Base-by-base conservation (phyloP, 2,113 vertebrate species). In the Coptodon rendalli region DNA sequence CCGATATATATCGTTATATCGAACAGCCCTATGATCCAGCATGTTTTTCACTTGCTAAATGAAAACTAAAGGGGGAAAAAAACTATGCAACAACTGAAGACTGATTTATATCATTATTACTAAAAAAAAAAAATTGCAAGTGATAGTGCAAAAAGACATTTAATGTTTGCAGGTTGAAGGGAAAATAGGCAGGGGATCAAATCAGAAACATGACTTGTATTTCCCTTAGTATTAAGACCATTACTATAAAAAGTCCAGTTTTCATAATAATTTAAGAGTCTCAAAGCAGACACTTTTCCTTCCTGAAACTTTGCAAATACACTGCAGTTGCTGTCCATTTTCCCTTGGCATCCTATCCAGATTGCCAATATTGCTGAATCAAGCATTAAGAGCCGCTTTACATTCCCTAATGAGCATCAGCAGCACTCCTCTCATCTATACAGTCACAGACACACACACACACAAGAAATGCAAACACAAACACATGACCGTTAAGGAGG, bases 321-420 rank as follows among this genome's bases (percentile, higher is more conserved):
- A 82, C 61, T 66, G 52, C 61, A 29, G 68, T 45, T 80, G 66
- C 40, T 52, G 79, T 85, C 86, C 29, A 81, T 56, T 83, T 82
- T 90, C 14, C 34, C 82, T 45, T 81, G 85, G 87, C 85, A 71
- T 87, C 71, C 24, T 24, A 19, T 78, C 50, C 54, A 29, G 31
- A 84, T 90, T 57, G 48, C 53, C 85, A 80, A 81, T 92, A 87
- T 80, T 93, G 90, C 91, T 94, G 89, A 94, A 91, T 92, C 31
- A 88, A 87, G 90, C 86, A 84, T 79, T 80, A 68, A 81, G 76
- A 84, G 57, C 71, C 1, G 40, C 82, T 92, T 87, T 89, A 85
- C 86, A 89, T 89, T 90, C 84, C 50, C 87, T 92, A 92, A 93
- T 92, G 87, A 93, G 92, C 85, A 79, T 63, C 86, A 81, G 84